These are phyloP conservation scores for Chaenodraco wilsoni DNA, from an alignment of 2,797 vertebrate genomes.

Conservation along the genomic window DNA sequence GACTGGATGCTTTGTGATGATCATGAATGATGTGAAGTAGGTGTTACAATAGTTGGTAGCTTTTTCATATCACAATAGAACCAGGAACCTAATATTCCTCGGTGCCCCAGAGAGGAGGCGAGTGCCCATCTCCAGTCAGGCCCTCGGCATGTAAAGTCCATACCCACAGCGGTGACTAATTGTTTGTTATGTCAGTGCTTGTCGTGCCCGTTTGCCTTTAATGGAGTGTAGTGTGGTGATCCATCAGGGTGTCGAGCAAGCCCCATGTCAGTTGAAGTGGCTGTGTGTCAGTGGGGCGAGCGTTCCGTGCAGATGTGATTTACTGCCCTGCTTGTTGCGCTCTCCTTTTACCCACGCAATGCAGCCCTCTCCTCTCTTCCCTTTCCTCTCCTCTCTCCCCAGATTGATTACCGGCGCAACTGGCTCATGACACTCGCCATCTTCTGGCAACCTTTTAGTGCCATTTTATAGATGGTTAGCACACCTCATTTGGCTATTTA, in stretches of 20 bases:
- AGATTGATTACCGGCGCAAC: constrained; percentile 84
- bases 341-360: constrained; percentile 66
- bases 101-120: constrained; percentile 26
- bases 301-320: constrained; percentile 79
- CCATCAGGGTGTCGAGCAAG: constrained; percentile 82
- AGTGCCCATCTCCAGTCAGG: constrained; percentile 57
- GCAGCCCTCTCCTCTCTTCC: constrained; percentile 62
- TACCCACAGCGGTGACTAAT: constrained; percentile 83
- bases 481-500: constrained; percentile 88
- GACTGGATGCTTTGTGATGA: not conserved
- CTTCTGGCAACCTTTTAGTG: constrained; percentile 86
- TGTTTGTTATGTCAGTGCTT: constrained; percentile 85
- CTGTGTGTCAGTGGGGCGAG: constrained; percentile 75
- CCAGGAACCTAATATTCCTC: constrained; percentile 6
- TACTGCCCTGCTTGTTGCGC: constrained; percentile 78
- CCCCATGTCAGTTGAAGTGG: constrained; percentile 81
- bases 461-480: constrained; percentile 87
- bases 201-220: constrained; percentile 81
- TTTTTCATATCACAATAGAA: constrained; percentile 26
- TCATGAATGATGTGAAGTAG: constrained; percentile 1
- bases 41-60: not conserved
- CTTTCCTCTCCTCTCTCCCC: constrained; percentile 59
- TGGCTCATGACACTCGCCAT: constrained; percentile 79
- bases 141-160: constrained; percentile 59
- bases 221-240: constrained; percentile 86